These are phyloP conservation scores for Latheticus oryzae DNA, from an alignment of 2,888 invertebrate species.

Conservation along the genomic window DNA sequence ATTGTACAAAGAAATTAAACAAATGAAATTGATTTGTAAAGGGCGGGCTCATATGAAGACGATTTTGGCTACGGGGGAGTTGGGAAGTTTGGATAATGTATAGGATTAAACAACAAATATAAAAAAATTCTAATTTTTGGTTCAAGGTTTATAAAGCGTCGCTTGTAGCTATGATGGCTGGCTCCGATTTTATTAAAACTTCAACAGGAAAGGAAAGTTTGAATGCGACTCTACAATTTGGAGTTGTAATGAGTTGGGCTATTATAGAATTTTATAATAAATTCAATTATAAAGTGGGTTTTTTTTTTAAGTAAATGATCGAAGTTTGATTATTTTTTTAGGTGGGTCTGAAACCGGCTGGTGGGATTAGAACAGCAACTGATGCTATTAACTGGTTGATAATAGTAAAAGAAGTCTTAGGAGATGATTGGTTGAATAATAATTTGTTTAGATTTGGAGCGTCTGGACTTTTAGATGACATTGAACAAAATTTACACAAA, in stretches of 20 bases:
- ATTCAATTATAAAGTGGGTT: conserved; percentile 77
- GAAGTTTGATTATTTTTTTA: conserved; percentile 58
- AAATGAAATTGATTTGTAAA: conserved; percentile 85
- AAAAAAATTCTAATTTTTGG: conserved; percentile 43
- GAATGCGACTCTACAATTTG: conserved; percentile 93
- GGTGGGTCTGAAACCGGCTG: conserved; percentile 98
- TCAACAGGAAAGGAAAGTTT: conserved; percentile 96
- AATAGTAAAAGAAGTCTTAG: conserved; percentile 85
- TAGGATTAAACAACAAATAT: conserved; percentile 17
- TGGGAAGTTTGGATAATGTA: conserved; percentile 84
- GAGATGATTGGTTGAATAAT: conserved; percentile 85
- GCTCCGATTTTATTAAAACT: conserved; percentile 98
- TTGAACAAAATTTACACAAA: conserved; percentile 74
- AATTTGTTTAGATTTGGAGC: conserved; percentile 93
- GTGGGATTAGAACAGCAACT: conserved; percentile 87
- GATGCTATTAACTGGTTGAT: conserved; percentile 91
- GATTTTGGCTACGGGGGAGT: conserved; percentile 94
- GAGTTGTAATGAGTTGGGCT: conserved; percentile 93
- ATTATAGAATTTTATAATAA: conserved; percentile 81
- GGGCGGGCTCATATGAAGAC: conserved; percentile 84
- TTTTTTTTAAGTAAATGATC: conserved; percentile 8
- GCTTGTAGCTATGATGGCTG: conserved; percentile 93
- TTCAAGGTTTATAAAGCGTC: conserved; percentile 87
- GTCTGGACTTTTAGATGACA: conserved; percentile 86
- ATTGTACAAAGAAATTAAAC: conserved; percentile 82